phyloP scores from a whole-genome alignment of 1,140 invertebrate genomes.

The Aleiodes sp. region DNA sequence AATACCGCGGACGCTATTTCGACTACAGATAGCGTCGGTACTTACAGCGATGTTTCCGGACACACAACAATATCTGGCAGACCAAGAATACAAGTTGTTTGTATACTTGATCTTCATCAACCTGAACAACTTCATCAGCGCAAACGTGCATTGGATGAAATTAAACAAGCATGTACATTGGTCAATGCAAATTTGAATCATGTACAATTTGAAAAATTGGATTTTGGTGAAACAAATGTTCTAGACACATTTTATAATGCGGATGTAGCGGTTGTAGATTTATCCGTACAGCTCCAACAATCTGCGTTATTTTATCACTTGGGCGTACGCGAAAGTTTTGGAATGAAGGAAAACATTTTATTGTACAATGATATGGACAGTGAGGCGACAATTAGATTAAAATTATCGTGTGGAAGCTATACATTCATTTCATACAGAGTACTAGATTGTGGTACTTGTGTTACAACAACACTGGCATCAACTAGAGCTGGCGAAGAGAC shows the following conservation, averaged over 20 bases:
- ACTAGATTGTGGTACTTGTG: constrained; percentile 75
- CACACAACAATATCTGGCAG: constrained; percentile 71
- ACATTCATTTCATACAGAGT: constrained; percentile 89
- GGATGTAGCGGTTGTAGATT: constrained; percentile 96
- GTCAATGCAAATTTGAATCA: constrained; percentile 84
- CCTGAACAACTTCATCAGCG: constrained; percentile 76
- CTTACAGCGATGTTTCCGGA: constrained; percentile 75
- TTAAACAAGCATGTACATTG: constrained; percentile 80
- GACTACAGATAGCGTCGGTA: constrained; percentile 77
- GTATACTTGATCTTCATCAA: constrained; percentile 86
- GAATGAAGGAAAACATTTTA: constrained; percentile 98
- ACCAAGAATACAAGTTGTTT: constrained; percentile 88
- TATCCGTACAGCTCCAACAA: constrained; percentile 90
- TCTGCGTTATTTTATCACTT: constrained; percentile 95
- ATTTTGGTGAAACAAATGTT: constrained; percentile 87
- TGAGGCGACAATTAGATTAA: constrained; percentile 84
- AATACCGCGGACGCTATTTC: constrained; percentile 52
- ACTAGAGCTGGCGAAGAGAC: constrained; percentile 71
- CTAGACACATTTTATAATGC: constrained; percentile 94
- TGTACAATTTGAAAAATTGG: constrained; percentile 85
- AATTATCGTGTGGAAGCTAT: constrained; percentile 89
- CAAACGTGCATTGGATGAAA: constrained; percentile 84
- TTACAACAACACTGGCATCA: constrained; percentile 76
- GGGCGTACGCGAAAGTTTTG: constrained; percentile 96
- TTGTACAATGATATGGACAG: constrained; percentile 91